These are phyloP conservation scores for Xylota segnis DNA, from an alignment of 2,888 invertebrate species.

Conservation along the genomic window DNA sequence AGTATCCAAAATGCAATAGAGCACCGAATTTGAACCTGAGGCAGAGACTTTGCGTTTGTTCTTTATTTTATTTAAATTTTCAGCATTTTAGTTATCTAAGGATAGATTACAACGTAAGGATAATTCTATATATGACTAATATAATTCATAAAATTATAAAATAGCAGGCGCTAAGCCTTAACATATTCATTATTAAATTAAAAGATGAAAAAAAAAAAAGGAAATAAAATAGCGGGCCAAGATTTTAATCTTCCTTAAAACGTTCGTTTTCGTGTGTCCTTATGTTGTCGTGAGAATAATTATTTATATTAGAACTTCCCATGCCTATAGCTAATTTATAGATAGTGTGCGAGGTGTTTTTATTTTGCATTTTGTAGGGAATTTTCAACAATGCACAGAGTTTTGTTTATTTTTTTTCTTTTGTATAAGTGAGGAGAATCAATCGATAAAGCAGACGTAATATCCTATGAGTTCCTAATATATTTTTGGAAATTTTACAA, in stretches of 20 bases:
- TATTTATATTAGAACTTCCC: constrained; percentile 21
- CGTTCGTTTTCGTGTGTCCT: constrained; percentile 5
- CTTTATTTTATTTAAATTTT: constrained; percentile 49
- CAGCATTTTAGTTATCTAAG: constrained; percentile 65
- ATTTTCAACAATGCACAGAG: constrained; percentile 6
- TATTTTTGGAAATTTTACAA: constrained; percentile 51
- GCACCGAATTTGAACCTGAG: constrained; percentile 35
- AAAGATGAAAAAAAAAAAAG: background rate
- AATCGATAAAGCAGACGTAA: constrained; percentile 4
- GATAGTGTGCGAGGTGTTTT: constrained; percentile 42
- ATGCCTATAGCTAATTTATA: constrained; percentile 47
- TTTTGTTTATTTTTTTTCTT: background rate
- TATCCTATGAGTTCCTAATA: constrained; percentile 57
- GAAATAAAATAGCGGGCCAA: constrained; percentile 14
- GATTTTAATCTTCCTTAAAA: constrained; percentile 7
- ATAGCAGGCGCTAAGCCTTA: constrained; percentile 38
- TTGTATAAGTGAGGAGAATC: background rate
- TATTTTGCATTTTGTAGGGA: constrained; percentile 19
- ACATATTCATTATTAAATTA: constrained; percentile 8
- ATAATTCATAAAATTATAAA: constrained; percentile 54
- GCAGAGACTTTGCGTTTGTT: constrained; percentile 63
- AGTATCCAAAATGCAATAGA: constrained; percentile 94
- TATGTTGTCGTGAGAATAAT: background rate
- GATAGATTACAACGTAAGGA: constrained; percentile 56
- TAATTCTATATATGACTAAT: constrained; percentile 52